Evolutionary conservation across 37 sponge, comb jelly and placozoan species (phyloP), one percentile per base, ranked within the genome.

Genomic region (Theonella swinhoei): DNA sequence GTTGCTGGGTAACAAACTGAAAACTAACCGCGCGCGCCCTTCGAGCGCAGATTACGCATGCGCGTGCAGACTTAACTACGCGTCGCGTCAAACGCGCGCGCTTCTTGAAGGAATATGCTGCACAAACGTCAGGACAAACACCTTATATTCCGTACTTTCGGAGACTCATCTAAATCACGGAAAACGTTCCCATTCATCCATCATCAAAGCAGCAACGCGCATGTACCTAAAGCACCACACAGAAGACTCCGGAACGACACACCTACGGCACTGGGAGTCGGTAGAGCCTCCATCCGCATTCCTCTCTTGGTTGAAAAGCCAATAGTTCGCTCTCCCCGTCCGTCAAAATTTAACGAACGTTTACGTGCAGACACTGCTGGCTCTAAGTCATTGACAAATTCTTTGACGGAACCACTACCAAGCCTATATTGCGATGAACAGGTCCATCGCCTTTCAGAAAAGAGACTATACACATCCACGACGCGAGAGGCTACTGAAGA

Each of bases 311-410:
- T 35, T 25, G 84, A 76, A 0, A 89, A 89, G 37, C 80, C 84
- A 0, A 89, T 89, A 38, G 90, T 89, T 14, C 76, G 90, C 5
- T 70, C 84, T 8, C 84, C 79, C 4, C 42, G 80, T 22, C 90
- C 90, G 38, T 70, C 77, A 40, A 41, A 73, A 26, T 72, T 89
- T 66, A 67, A 36, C 28, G 17, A n/a, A 14, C 25, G 41, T 23
- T 23, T 72, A 3, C 72, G 5, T 33, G 11, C n/a, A 23, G 41
- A 72, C 20, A 69, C 26, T 0, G 29, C 4, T 62, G 42, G 47
- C 1, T 33, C 32, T 5, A n/a, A 5, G 2, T 3, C 31, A 25
- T 30, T 9, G 0, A 47, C 7, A 14, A 7, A 17, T 14, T 47
- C 54, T 7, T 7, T 14, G 54, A 47, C 11, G 7, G 11, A 14